phyloP scores from a whole-genome alignment of 2,888 invertebrate genomes.

The Vesta saturnalis region DNA sequence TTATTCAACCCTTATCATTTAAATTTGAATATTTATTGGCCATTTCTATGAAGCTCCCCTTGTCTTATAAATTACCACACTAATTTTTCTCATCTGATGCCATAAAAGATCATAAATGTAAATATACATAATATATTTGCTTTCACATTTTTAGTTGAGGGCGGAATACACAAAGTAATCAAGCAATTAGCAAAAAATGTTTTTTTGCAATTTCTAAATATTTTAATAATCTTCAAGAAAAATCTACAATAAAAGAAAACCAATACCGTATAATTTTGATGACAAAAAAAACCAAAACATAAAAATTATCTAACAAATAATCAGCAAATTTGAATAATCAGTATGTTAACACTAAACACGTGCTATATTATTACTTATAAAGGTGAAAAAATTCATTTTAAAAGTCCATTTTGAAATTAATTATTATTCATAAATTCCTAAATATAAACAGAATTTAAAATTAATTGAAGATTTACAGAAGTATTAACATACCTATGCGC shows the following conservation, averaged over 20 bases:
- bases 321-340: slow-evolving; percentile 9
- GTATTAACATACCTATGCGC: neutral
- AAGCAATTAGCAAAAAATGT: too few species aligned
- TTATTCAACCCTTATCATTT: too few species aligned
- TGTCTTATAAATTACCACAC: too few species aligned
- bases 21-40: too few species aligned
- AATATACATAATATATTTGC: too few species aligned
- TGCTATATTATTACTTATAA: slow-evolving; percentile 6
- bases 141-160: too few species aligned
- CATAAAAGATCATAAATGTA: too few species aligned
- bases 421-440: slow-evolving; percentile 8
- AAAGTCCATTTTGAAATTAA: slow-evolving; percentile 3
- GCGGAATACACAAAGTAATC: too few species aligned
- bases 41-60: too few species aligned
- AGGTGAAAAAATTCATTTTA: slow-evolving; percentile 2
- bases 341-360: slow-evolving; percentile 9
- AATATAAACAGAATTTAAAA: neutral
- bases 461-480: neutral
- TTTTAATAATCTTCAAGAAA: neutral
- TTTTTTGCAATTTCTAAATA: too few species aligned
- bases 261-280: neutral
- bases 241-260: neutral
- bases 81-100: too few species aligned
- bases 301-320: neutral
- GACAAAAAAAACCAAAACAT: neutral